These are phyloP conservation scores for Drosophila helvetica DNA, from an alignment of 2,888 invertebrate genomes.

Conservation along the genomic window DNA sequence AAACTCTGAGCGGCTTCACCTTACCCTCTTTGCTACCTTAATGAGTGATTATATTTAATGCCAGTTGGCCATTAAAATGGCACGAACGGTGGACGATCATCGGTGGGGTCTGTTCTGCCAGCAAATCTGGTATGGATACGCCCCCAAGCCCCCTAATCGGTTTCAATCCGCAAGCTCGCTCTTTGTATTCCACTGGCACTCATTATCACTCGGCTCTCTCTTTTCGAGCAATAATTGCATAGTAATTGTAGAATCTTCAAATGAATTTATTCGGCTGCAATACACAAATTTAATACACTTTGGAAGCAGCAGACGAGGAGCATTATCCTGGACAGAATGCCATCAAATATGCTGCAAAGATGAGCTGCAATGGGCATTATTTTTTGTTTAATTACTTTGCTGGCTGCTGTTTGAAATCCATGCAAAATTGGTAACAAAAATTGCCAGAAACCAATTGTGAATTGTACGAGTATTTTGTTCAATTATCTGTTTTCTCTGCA, in stretches of 20 bases:
- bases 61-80: slow-evolving; percentile 53
- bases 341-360: too few species aligned
- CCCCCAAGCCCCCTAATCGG: not conserved
- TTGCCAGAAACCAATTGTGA: slow-evolving; percentile 11
- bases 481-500: slow-evolving; percentile 45
- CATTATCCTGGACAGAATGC: not conserved
- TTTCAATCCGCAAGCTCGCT: not conserved
- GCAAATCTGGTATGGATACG: slow-evolving; percentile 8
- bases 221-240: not conserved
- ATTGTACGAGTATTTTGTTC: slow-evolving; percentile 21
- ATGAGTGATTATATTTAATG: slow-evolving; percentile 44
- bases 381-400: too few species aligned
- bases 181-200: too few species aligned
- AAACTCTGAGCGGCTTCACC: slow-evolving; percentile 2
- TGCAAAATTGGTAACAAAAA: slow-evolving; percentile 23
- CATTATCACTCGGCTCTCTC: not conserved
- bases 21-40: slow-evolving; percentile 35
- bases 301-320: too few species aligned
- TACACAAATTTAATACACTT: too few species aligned
- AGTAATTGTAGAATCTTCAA: not conserved
- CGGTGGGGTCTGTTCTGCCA: slow-evolving; percentile 6
- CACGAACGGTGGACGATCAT: slow-evolving; percentile 33
- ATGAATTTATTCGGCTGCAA: not conserved
- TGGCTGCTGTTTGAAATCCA: slow-evolving; percentile 2
- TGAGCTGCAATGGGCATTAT: too few species aligned